Evolutionary conservation across 2,888 invertebrate species (phyloP).

Genomic region (Catocala sponsa): DNA sequence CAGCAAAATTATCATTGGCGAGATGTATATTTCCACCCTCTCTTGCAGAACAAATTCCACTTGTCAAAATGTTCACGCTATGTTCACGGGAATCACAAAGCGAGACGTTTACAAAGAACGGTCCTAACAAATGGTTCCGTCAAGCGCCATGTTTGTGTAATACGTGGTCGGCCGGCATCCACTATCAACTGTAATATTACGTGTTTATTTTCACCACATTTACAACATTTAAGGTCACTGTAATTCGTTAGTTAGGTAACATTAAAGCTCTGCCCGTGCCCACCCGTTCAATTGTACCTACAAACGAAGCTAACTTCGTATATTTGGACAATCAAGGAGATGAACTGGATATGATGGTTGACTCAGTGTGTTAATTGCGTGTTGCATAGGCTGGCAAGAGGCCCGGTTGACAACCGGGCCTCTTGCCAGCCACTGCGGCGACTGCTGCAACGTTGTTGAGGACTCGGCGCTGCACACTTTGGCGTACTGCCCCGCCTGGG

Average conservation of each 20-base stretch:
- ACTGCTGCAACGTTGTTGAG: too few relatives aligned
- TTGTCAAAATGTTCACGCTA: conserved; percentile 85
- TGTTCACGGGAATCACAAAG: conserved; percentile 80
- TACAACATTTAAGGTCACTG: conserved; percentile 37
- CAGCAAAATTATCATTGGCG: conserved; percentile 65
- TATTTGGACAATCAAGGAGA: conserved; percentile 37
- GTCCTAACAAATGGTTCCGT: conserved; percentile 81
- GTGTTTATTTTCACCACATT: conserved; percentile 59
- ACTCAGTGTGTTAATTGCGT: conserved; percentile 57
- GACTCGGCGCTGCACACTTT: too few relatives aligned
- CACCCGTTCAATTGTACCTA: neutral
- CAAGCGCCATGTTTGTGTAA: conserved; percentile 75
- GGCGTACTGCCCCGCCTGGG: too few relatives aligned
- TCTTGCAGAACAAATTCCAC: conserved; percentile 80
- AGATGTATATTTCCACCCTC: conserved; percentile 64
- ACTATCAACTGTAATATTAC: conserved; percentile 69
- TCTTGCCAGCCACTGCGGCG: too few relatives aligned
- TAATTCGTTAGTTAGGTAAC: conserved; percentile 27
- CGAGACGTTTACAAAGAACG: conserved; percentile 82
- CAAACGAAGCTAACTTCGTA: conserved; percentile 19
- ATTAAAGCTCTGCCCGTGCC: conserved; percentile 14
- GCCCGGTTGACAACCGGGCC: too few relatives aligned
- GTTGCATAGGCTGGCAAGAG: too few relatives aligned
- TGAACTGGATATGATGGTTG: conserved; percentile 51
- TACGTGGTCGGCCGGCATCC: conserved; percentile 67